Conservation (phyloP, 1,140 invertebrate species). For the Tyrophagus putrescentiae region DNA sequence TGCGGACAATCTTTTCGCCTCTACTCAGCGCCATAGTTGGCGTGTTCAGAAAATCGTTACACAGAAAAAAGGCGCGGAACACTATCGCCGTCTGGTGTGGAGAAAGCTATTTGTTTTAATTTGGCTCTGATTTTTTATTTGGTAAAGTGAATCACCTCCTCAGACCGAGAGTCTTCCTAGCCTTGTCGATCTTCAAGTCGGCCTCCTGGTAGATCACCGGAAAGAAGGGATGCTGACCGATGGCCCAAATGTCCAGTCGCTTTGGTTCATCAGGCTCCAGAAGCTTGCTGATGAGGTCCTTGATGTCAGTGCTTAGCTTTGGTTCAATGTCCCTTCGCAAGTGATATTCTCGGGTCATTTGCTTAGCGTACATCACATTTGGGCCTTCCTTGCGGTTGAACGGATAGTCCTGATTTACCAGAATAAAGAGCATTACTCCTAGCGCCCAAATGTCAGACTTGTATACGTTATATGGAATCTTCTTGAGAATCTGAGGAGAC, state of each 20-base stretch:
- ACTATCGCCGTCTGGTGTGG: too few relatives aligned
- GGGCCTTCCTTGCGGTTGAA: conserved; percentile 28
- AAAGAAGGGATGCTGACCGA: conserved; percentile 23
- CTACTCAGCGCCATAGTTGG: too few relatives aligned
- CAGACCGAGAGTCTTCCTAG: background rate
- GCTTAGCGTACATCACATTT: background rate
- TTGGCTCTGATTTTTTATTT: too few relatives aligned
- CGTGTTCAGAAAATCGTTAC: too few relatives aligned
- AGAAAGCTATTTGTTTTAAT: too few relatives aligned
- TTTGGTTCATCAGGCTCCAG: conserved; percentile 59
- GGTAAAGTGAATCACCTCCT: too few relatives aligned
- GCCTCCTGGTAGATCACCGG: background rate
- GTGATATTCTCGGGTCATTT: conserved; percentile 3
- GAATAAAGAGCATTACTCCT: conserved; percentile 30
- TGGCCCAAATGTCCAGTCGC: conserved; percentile 47
- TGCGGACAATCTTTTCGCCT: too few relatives aligned
- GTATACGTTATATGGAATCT: conserved; percentile 20
- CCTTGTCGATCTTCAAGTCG: background rate
- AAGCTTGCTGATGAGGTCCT: conserved; percentile 54
- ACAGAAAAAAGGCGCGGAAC: too few relatives aligned
- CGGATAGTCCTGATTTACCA: conserved; percentile 31
- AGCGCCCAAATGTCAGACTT: conserved; percentile 30
- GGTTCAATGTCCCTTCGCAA: background rate
- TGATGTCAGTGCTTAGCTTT: conserved; percentile 36
- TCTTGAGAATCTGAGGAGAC: conserved; percentile 28